Conservation (phyloP, 1,140 invertebrate species). For the Drosophila ananassae region DNA sequence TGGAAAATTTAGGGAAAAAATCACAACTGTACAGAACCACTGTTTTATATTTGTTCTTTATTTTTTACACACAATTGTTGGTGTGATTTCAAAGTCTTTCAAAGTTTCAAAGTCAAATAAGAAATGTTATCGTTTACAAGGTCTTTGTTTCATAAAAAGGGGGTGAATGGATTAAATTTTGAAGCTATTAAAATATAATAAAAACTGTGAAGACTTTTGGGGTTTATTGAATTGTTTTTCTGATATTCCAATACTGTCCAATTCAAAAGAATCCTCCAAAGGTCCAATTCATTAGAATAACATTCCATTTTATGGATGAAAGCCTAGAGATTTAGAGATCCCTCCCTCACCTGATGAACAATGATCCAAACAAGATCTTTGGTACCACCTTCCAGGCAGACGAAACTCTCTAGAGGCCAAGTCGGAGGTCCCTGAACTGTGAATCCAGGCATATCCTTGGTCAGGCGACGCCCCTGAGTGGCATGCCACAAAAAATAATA, state of each 20-base stretch:
- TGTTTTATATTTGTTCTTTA: no score
- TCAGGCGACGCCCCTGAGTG: slow-evolving; percentile 56
- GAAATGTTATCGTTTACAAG: neutral
- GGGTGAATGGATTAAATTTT: neutral
- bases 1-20: no score
- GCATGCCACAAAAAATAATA: slow-evolving; percentile 17
- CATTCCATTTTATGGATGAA: slow-evolving; percentile 19
- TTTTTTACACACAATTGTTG: no score
- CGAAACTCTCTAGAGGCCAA: slow-evolving; percentile 56
- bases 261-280: neutral
- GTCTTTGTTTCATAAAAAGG: no score
- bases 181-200: neutral
- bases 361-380: slow-evolving; percentile 18
- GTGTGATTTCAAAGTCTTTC: no score
- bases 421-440: slow-evolving; percentile 58
- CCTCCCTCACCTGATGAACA: slow-evolving; percentile 4
- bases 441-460: slow-evolving; percentile 40
- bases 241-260: no score
- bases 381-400: slow-evolving; percentile 6
- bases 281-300: slow-evolving; percentile 24
- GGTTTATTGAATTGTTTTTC: no score
- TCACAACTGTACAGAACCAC: no score
- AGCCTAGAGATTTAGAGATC: neutral
- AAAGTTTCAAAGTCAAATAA: neutral
- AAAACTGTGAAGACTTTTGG: neutral